phyloP scores from a whole-genome alignment of 2,888 invertebrate species.

The Dasysyrphus albostriatus region DNA sequence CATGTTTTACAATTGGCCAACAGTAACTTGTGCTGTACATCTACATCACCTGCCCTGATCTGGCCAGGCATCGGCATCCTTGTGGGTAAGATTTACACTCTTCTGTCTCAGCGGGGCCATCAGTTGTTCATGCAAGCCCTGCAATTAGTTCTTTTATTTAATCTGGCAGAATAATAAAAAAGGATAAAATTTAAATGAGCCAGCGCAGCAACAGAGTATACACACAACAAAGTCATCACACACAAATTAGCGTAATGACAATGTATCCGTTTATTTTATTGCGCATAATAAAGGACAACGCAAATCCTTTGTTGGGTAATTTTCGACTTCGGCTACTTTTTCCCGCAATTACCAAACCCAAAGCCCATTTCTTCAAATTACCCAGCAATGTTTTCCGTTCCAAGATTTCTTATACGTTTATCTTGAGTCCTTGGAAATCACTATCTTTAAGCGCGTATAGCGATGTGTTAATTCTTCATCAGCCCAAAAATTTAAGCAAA shows the following conservation, averaged over 20 bases:
- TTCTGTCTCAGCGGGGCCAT: conserved; percentile 57
- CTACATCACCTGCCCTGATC: conserved; percentile 37
- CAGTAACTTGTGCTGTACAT: conserved; percentile 28
- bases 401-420: conserved; percentile 32
- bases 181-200: conserved; percentile 55
- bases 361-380: conserved; percentile 41
- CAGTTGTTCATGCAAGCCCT: conserved; percentile 35
- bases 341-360: neutral
- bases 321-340: conserved; percentile 14
- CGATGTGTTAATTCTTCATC: conserved; percentile 65
- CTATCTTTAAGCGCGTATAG: conserved; percentile 41
- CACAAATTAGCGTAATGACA: conserved; percentile 72
- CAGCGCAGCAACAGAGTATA: conserved; percentile 1
- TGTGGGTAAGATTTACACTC: conserved; percentile 61
- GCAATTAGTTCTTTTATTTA: conserved; percentile 68
- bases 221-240: conserved; percentile 1
- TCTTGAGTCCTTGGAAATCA: conserved; percentile 53
- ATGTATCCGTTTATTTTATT: conserved; percentile 70
- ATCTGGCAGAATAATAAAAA: conserved; percentile 46
- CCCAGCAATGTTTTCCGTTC: conserved; percentile 26
- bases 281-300: conserved; percentile 65
- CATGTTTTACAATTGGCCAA: conserved; percentile 49
- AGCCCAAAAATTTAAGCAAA: conserved; percentile 33
- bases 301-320: conserved; percentile 61
- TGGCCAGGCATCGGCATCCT: conserved; percentile 36